A percentile compares a stretch with the other conserved stretches of the same genome.
These are phyloP conservation scores for Diaperis boleti DNA, from an alignment of 2,888 invertebrate species.

Conservation along the genomic window DNA sequence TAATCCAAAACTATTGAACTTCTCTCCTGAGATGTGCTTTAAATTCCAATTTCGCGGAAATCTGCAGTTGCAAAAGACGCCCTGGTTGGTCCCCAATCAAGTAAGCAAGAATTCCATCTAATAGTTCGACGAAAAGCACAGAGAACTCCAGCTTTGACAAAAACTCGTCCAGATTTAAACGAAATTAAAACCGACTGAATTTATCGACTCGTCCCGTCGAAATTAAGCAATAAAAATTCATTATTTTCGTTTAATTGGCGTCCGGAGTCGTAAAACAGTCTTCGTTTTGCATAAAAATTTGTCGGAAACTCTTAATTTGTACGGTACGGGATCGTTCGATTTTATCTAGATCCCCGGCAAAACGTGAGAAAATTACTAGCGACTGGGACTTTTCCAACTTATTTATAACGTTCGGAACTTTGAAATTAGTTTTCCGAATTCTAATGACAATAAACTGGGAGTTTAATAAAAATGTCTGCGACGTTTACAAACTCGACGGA, in stretches of 20 bases:
- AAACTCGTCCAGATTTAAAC: not conserved
- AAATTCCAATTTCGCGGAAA: not conserved
- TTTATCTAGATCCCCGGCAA: constrained; percentile 4
- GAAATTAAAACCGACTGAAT: not conserved
- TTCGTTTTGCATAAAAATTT: constrained; percentile 2
- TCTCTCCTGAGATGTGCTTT: not conserved
- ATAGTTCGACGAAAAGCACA: not conserved
- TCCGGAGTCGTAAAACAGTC: not conserved
- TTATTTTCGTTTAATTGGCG: not conserved
- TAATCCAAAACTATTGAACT: not conserved
- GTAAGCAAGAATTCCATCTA: not conserved
- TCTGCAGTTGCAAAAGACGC: not conserved
- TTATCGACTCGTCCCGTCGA: not conserved
- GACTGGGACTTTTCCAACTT: not conserved
- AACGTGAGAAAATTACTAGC: constrained; percentile 13
- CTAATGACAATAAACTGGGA: constrained; percentile 1
- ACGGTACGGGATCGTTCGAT: not conserved
- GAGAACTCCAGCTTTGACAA: not conserved
- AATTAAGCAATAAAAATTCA: constrained; percentile 5
- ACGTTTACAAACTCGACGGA: constrained; percentile 7
- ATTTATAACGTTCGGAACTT: constrained; percentile 2
- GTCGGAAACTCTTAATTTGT: not conserved
- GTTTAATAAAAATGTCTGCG: constrained; percentile 1
- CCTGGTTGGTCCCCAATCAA: not conserved
- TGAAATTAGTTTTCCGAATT: constrained; percentile 13